Evolutionary conservation across 2,113 vertebrate genomes (phyloP).

Genomic region (Thermophis baileyi): DNA sequence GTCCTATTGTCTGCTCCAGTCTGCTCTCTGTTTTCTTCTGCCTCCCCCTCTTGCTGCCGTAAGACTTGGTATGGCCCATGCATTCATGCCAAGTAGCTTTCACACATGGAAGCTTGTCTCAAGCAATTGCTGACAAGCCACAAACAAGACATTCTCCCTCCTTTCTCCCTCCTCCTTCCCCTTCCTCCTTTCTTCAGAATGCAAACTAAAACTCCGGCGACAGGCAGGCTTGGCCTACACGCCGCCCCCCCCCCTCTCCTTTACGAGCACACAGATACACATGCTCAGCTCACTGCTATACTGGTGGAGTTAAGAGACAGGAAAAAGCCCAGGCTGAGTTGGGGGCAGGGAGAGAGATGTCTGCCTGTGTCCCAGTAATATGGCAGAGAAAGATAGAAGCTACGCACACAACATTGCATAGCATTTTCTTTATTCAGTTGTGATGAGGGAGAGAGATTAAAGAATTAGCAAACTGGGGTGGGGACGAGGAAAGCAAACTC

Average conservation of each 20-base stretch:
- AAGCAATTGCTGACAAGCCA: conserved; percentile 95
- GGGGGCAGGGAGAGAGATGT: conserved; percentile 58
- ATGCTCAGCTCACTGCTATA: conserved; percentile 44
- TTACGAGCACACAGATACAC: neutral
- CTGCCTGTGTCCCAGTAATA: conserved; percentile 51
- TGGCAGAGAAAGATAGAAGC: conserved; percentile 52
- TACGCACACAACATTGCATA: conserved; percentile 17
- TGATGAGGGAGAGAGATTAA: neutral
- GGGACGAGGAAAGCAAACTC: neutral
- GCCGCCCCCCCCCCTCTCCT: neutral
- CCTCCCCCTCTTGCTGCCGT: conserved; percentile 77
- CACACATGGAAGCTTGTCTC: conserved; percentile 94
- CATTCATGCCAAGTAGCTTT: conserved; percentile 96
- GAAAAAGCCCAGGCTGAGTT: conserved; percentile 57
- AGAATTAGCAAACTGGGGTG: neutral
- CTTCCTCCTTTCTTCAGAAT: conserved; percentile 66
- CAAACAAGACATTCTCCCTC: conserved; percentile 86
- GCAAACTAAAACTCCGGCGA: conserved; percentile 71
- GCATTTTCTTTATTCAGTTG: neutral
- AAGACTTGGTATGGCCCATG: conserved; percentile 87
- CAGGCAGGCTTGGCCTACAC: conserved; percentile 62
- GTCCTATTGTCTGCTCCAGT: conserved; percentile 83
- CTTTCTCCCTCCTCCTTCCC: conserved; percentile 50
- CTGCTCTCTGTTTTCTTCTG: conserved; percentile 74
- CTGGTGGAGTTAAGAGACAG: conserved; percentile 61